Evolutionary conservation across 1,140 invertebrate species (phyloP), one percentile per base, ranked within the genome.

Genomic region (Musca vetustissima): DNA sequence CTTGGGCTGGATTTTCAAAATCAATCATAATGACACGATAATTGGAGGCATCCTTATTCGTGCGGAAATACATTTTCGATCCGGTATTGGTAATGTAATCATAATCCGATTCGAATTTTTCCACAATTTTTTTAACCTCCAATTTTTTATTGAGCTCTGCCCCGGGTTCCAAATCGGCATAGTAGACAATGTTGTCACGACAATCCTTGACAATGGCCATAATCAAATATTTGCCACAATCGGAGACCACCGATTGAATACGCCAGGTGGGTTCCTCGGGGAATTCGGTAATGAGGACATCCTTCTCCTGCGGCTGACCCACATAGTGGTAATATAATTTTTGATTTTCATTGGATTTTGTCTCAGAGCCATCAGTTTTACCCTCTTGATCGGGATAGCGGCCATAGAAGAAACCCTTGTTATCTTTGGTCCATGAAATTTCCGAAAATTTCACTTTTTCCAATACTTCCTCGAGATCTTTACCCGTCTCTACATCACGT

Each of bases 401-500:
- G 74, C 77, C 93, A 85, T 99, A 99, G 84, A 99, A 99, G 67
- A 99, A 87, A 64, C 97, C 97, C 75, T 91, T 89, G 81, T 98
- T 92, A 81, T 99, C 96, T 76, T 96, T 94, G 47, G 95, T 97
- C 97, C 97, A 99, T 1, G 93, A 87, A 79, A 98, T 88, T 11
- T 88, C 86, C 0, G 94, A 93, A 83, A 95, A 98, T 84, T 98
- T 98, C 0, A 97, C 91, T 79, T 95, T 93, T 74, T 95, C 89
- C 68, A 99, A 84, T 11, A 90, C 85, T 84, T 99, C 98, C 4
- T 90, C 87, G 72, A 95, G 92, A 79, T 98, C 93, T 80, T 95
- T 87, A 67, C 91, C 90, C 68, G 91, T 93, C 67, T 87, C 85
- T 11, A 91, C 88, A 85, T 92, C 88, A 73, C 90, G 90, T 72